Percentiles rank a stretch among this genome's conserved stretches.
Evolutionary conservation across 2,888 invertebrate genomes (phyloP).

Genomic region (Trachelus tabidus): DNA sequence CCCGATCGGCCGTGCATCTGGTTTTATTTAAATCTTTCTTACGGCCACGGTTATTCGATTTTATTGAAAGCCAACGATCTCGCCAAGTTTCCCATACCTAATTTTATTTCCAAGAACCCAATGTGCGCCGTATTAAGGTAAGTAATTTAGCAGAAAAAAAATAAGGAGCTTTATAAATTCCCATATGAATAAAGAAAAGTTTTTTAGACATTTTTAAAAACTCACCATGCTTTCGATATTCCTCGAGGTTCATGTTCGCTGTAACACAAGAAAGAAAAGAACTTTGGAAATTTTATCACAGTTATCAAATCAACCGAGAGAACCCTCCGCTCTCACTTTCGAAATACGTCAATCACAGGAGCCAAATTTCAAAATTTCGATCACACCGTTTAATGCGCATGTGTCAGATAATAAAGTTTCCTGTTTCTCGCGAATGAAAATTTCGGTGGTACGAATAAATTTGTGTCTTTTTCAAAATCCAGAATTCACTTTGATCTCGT

Average conservation of each 20-base stretch:
- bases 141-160: background rate
- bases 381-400: constrained; percentile 61
- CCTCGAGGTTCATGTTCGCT: constrained; percentile 61
- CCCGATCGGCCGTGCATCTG: constrained; percentile 1
- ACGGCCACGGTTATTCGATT: background rate
- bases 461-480: background rate
- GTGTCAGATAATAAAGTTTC: constrained; percentile 30
- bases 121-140: background rate
- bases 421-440: background rate
- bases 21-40: constrained; percentile 10
- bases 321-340: background rate
- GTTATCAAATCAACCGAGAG: background rate
- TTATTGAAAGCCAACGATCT: background rate
- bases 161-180: background rate
- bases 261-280: constrained; percentile 28
- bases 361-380: constrained; percentile 62
- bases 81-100: background rate
- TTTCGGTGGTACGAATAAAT: background rate
- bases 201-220: constrained; percentile 12
- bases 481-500: background rate
- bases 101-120: background rate
- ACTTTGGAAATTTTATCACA: background rate
- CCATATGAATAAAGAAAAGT: background rate
- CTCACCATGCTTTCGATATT: constrained; percentile 63
- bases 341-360: constrained; percentile 46